A percentile compares a stretch with the other conserved stretches of the same genome.
Conservation (phyloP, 1,140 invertebrate genomes). For the Adoxophyes honmai region DNA sequence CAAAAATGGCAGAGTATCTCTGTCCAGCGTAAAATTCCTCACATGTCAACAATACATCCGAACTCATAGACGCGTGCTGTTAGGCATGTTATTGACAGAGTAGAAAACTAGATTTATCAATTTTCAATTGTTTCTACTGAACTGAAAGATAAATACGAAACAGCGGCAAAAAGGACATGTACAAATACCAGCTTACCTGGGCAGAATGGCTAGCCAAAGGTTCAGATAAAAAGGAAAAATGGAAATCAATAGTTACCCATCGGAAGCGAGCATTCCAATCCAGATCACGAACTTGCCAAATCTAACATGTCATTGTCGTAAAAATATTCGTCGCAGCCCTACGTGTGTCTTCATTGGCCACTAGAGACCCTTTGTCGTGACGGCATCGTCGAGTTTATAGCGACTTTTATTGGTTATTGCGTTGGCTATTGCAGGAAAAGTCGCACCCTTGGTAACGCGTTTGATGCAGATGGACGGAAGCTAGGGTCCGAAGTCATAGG, state of each 20-base stretch:
- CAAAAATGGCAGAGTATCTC: too few species aligned
- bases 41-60: too few species aligned
- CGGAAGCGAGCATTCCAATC: background rate
- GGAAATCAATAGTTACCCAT: too few species aligned
- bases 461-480: constrained; percentile 5
- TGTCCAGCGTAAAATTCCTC: too few species aligned
- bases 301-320: constrained; percentile 20
- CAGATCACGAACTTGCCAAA: constrained; percentile 4
- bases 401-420: constrained; percentile 65
- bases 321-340: constrained; percentile 36
- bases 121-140: too few species aligned
- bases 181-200: too few species aligned
- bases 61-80: too few species aligned
- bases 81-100: too few species aligned
- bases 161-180: background rate
- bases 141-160: too few species aligned
- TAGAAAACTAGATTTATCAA: too few species aligned
- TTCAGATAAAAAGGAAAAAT: too few species aligned
- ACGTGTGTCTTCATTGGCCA: constrained; percentile 35
- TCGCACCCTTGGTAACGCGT: constrained; percentile 50
- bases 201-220: too few species aligned
- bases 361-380: constrained; percentile 58
- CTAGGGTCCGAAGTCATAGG: background rate
- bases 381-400: constrained; percentile 52
- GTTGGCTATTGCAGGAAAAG: constrained; percentile 42